phyloP scores from a whole-genome alignment of 2,797 vertebrate genomes.

The Sebastes alutus region DNA sequence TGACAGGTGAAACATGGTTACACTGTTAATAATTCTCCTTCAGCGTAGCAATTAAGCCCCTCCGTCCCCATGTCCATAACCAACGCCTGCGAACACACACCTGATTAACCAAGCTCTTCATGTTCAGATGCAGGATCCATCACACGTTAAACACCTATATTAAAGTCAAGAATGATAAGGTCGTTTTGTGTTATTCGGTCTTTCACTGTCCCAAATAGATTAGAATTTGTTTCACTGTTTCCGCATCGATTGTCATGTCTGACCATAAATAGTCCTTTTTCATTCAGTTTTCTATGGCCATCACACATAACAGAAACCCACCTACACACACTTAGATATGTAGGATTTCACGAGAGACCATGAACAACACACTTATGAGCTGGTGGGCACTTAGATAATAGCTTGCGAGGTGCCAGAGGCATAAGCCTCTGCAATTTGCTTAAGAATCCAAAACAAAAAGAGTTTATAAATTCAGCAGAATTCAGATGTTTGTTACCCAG shows the following conservation, averaged over 20 bases:
- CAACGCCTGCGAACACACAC: slow-evolving; percentile 40
- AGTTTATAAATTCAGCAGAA: slow-evolving; percentile 80
- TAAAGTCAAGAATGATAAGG: slow-evolving; percentile 78
- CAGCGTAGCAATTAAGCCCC: slow-evolving; percentile 40
- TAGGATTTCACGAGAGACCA: slow-evolving; percentile 85
- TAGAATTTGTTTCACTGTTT: slow-evolving; percentile 65
- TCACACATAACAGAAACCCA: slow-evolving; percentile 75
- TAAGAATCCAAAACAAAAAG: slow-evolving; percentile 85
- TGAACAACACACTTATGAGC: slow-evolving; percentile 93
- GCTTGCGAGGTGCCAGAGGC: slow-evolving; percentile 92
- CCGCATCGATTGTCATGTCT: slow-evolving; percentile 92
- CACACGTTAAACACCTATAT: slow-evolving; percentile 76
- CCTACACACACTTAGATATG: slow-evolving; percentile 73
- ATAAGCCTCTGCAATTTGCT: slow-evolving; percentile 88
- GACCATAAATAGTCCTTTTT: slow-evolving; percentile 76
- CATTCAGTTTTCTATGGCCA: slow-evolving; percentile 76
- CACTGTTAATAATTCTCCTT: slow-evolving; percentile 78
- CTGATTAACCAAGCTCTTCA: slow-evolving; percentile 59
- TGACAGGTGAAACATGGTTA: slow-evolving; percentile 89
- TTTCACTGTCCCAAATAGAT: slow-evolving; percentile 63
- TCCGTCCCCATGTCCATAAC: slow-evolving; percentile 36
- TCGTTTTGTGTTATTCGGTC: slow-evolving; percentile 61
- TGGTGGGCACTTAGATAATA: slow-evolving; percentile 99
- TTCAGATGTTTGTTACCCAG: slow-evolving; percentile 62
- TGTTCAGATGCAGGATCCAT: slow-evolving; percentile 71